Evolutionary conservation across 37 sponge, comb jelly and placozoan genomes (phyloP), one percentile per base, ranked within the genome.

Genomic region (Halisarca cf. caerulea): DNA sequence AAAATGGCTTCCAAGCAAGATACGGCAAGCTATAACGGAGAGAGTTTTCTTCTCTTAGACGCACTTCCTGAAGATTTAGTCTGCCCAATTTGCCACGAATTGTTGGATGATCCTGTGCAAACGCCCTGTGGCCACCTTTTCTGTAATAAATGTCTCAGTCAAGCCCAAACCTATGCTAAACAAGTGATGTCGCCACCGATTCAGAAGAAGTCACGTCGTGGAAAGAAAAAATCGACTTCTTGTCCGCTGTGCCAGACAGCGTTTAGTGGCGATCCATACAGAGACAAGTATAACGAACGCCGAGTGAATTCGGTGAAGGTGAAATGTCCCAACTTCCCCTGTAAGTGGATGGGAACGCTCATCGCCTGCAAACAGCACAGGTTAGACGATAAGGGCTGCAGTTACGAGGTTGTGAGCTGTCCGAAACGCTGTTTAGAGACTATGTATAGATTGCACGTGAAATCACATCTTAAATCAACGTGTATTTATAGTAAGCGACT

Each of bases 51-150:
- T 3, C 18, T 74, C 41, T n/a, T 74, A 40, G 43, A 74, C 21
- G 15, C 77, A n/a, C 44, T 74, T 43, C 77, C 77, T 23, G 23
- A 40, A 40, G 77, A 74, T 41, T 23, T 74, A 40, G 44, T 74
- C 2, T 74, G 77, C 36, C 45, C 77, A 74, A 74, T 74, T 39
- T 74, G 77, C 24, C 44, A 74, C 18, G 77, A 74, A 7, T 37
- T 74, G 24, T 41, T 74, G 45, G 25, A 74, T 74, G 77, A 74
- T 2, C 38, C 45, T 24, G 37, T 36, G 14, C 77, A 74, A 37
- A 74, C 77, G 18, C 45, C 45, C 44, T 74, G 77, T 74, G 77
- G 77, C 3, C 77, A 74, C 77, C 45, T 74, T 11, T 74, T 74
- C 42, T 74, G 77, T 41, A 74, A 74, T n/a, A 7, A 40, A n/a